Evolutionary conservation across 2,797 vertebrate species (phyloP).

Genomic region (Aphelocoma californica): DNA sequence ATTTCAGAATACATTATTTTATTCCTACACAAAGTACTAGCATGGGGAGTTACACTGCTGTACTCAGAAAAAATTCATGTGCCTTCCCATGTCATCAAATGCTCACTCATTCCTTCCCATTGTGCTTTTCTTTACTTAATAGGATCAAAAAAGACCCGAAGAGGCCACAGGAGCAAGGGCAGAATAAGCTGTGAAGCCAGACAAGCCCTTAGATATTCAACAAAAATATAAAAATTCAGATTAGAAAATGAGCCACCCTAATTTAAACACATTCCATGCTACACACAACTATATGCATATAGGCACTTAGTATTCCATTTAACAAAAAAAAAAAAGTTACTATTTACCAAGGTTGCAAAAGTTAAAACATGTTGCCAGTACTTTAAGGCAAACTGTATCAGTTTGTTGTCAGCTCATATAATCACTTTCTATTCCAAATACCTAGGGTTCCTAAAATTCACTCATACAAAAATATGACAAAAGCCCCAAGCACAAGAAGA

Average conservation of each 20-base stretch:
- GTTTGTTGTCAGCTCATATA: not conserved
- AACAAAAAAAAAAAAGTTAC: not conserved
- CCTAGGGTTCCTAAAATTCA: not conserved
- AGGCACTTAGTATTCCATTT: not conserved
- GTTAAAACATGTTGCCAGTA: not conserved
- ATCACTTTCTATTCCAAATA: not conserved
- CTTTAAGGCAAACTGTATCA: not conserved
- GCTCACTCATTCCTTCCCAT: not conserved
- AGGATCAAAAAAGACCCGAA: not conserved
- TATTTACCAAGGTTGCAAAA: not conserved
- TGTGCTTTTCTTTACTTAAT: not conserved
- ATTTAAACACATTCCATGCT: not conserved
- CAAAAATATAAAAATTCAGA: not conserved
- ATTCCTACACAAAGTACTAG: not conserved
- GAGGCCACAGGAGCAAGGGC: not conserved
- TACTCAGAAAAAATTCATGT: not conserved
- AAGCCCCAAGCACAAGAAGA: not conserved
- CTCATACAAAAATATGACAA: not conserved
- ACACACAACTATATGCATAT: not conserved
- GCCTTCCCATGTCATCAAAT: not conserved
- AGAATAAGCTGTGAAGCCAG: not conserved
- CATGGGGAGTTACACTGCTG: not conserved
- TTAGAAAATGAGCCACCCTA: not conserved
- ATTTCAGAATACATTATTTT: not conserved
- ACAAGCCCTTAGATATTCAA: not conserved